Base-by-base conservation (phyloP, 2,113 vertebrate species). In the Toxotes chatareus region DNA sequence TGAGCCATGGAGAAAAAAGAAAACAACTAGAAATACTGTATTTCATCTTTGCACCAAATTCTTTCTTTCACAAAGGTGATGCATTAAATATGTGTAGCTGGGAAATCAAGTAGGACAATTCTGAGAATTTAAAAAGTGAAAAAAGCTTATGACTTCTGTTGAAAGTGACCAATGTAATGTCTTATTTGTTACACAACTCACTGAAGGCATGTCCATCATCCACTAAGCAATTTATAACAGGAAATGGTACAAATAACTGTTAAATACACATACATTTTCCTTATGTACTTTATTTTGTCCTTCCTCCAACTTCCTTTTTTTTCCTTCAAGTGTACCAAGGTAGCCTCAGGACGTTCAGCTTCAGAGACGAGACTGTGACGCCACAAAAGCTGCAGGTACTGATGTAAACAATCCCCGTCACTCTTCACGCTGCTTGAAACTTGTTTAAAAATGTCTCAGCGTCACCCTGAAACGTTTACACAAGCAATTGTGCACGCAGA, bases 401-500 rank as follows among this genome's bases (percentile, higher is more conserved):
- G 46, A 31, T 71, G 81, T 93, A 92, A 92, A 93, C 85, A 93
- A 81, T 77, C 71, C 61, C 66, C 72, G 55, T 88, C 86, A 85
- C 87, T 93, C 86, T 89, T 67, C 84, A 78, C 44, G 61, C 88
- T 61, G 88, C 82, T 82, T 67, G 63, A 87, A 89, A 90, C 74
- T 86, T 92, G 90, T 94, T 91, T 92, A 85, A 91, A 92, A 90
- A 88, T 65, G 87, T 89, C 90, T 90, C 73, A 69, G 79, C 57
- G 47, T 90, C 79, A 84, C 80, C 34, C 56, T 83, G 84, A 87
- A 84, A 87, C 42, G 73, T 93, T 92, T 89, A 92, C 90, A 91
- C 80, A 87, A 67, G 80, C 79, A 79, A 72, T 81, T 73, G 88
- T 81, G 88, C 90, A 73, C 46, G 60, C 74, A 89, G 85, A 88